A percentile compares a stretch with the other conserved stretches of the same genome.
These are phyloP conservation scores for Platyrinchus mystaceus DNA, from an alignment of 2,797 vertebrate species.

Conservation along the genomic window DNA sequence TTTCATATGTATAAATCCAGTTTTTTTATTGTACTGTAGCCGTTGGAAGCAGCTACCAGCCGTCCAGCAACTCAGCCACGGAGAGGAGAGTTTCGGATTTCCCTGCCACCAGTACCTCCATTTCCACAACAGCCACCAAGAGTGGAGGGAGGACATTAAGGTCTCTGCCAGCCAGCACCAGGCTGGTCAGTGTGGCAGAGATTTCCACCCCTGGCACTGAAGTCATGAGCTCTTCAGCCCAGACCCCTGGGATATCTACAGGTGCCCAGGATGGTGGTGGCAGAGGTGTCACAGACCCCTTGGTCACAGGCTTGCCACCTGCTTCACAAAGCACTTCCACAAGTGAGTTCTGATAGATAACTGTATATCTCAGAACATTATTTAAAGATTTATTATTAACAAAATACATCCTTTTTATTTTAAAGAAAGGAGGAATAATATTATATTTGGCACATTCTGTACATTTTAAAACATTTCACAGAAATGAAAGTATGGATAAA, in stretches of 20 bases:
- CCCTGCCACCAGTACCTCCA: constrained; percentile 63
- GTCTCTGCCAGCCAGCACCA: constrained; percentile 76
- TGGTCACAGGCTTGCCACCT: neutral
- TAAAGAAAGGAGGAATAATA: constrained; percentile 64
- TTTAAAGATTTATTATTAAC: constrained; percentile 37
- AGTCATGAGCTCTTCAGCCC: neutral
- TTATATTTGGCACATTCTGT: constrained; percentile 55
- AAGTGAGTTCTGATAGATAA: constrained; percentile 42
- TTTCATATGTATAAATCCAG: neutral
- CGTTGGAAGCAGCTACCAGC: constrained; percentile 21
- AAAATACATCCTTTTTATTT: constrained; percentile 58
- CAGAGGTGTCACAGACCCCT: neutral
- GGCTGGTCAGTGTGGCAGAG: neutral
- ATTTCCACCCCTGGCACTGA: neutral
- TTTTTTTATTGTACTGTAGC: constrained; percentile 43
- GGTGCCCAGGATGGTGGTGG: neutral
- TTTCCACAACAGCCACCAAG: constrained; percentile 77
- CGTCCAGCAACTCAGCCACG: neutral
- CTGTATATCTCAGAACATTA: constrained; percentile 10
- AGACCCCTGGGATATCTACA: neutral
- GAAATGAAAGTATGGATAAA: constrained; percentile 61
- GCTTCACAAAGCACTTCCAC: neutral
- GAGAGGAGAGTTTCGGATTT: constrained; percentile 38
- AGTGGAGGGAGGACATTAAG: constrained; percentile 80
- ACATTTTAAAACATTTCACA: constrained; percentile 57